Conservation (phyloP, 2,888 invertebrate species). For the Lottia scabra region DNA sequence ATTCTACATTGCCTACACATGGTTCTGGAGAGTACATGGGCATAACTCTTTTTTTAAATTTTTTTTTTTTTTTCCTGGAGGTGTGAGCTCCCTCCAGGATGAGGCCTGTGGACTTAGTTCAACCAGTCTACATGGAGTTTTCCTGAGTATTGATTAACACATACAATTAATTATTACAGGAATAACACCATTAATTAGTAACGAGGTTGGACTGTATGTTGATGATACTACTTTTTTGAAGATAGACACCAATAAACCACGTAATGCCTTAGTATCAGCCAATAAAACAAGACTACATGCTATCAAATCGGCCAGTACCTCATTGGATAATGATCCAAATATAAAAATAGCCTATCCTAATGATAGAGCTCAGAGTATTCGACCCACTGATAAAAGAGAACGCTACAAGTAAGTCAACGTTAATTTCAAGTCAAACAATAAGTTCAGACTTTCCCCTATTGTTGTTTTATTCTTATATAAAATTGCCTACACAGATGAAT, state of each 20-base stretch:
- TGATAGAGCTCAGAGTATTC: slow-evolving; percentile 65
- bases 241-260: slow-evolving; percentile 45
- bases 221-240: slow-evolving; percentile 60
- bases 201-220: slow-evolving; percentile 67
- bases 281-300: slow-evolving; percentile 53
- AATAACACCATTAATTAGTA: slow-evolving; percentile 67
- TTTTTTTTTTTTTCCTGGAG: too few relatives aligned
- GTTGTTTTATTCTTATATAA: too few relatives aligned
- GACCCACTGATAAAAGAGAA: slow-evolving; percentile 59
- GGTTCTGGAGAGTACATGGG: too few relatives aligned
- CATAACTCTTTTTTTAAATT: too few relatives aligned
- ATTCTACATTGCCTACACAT: too few relatives aligned
- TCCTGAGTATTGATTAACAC: too few relatives aligned
- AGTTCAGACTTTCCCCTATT: too few relatives aligned
- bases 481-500: too few relatives aligned
- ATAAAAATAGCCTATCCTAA: slow-evolving; percentile 67
- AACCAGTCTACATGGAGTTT: too few relatives aligned
- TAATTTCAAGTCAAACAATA: too few relatives aligned
- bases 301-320: slow-evolving; percentile 24
- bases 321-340: slow-evolving; percentile 19
- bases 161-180: slow-evolving; percentile 48
- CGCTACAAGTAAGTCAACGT: slow-evolving; percentile 56
- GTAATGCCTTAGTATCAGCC: slow-evolving; percentile 61
- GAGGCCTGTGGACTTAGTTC: too few relatives aligned
- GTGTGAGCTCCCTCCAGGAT: too few relatives aligned